Evolutionary conservation across 2,113 vertebrate species (phyloP), one percentile per base, ranked within the genome.

Genomic region (Andinoacara biseriatus): DNA sequence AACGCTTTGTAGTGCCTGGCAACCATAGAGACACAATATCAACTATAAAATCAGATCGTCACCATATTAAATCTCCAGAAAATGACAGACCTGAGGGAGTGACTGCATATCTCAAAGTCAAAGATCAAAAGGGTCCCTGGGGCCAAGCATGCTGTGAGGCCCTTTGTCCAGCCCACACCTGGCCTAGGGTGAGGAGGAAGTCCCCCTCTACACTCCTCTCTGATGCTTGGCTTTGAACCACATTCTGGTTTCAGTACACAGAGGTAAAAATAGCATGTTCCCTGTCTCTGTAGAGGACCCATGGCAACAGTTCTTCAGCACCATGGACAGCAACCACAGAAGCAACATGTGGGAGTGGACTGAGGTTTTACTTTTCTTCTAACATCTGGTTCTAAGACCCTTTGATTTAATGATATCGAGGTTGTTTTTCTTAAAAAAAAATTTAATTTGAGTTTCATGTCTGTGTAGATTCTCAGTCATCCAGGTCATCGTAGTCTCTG

Each of bases 1-100:
- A 0, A 98, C 96, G 87, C 97, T 97, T 93, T 99, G 98, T 59
- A 98, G 92, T 0, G 96, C 97, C 97, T 98, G 90, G 33, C 0
- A 35, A 83, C 59, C 58, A 82, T 1, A 87, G 62, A 92, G n/a
- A 88, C 74, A 91, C 29, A 35, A 69, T 6, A 58, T 58, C 26
- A 52, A 58, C 59, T 80, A 31, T 46, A 33, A 38, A 20, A 24
- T 80, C 67, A 74, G 83, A 75, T 67, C 76, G 72, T 81, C 40
- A 61, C 26, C 75, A 65, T 65, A 82, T 86, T 59, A 85, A 52
- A 79, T 79, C 85, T 63, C 46, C 57, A 67, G 33, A 46, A n/a
- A 69, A 52, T 63, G 63, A 87, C 62, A 89, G 80, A 80, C 74
- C 76, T 86, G 84, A 83, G 83, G 14, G 67, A 84, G 43, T 72